Percentiles rank a stretch among this genome's conserved stretches.
phyloP scores from a whole-genome alignment of 2,797 vertebrate genomes.

The Salarias fasciatus region DNA sequence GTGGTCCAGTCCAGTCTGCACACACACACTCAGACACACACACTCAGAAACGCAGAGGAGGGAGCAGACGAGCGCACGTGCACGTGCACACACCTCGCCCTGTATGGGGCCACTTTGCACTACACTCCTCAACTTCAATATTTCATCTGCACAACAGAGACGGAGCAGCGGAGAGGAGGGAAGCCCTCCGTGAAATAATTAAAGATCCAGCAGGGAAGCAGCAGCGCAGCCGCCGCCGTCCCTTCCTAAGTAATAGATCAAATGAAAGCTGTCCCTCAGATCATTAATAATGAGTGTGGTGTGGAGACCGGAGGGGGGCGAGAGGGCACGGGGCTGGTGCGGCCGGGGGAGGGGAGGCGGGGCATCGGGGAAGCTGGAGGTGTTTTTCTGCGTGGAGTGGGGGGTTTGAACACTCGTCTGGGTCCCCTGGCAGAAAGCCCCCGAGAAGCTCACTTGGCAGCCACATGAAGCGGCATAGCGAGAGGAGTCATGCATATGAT shows the following conservation, averaged over 20 bases:
- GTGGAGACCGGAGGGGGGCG: constrained; percentile 65
- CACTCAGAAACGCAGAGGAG: neutral
- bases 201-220: constrained; percentile 82
- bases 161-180: constrained; percentile 72
- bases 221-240: constrained; percentile 76
- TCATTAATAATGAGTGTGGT: constrained; percentile 84
- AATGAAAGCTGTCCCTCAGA: constrained; percentile 85
- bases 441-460: constrained; percentile 74
- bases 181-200: constrained; percentile 83
- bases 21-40: constrained; percentile 14
- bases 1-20: too few relatives aligned
- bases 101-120: constrained; percentile 77
- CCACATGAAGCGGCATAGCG: constrained; percentile 74
- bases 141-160: constrained; percentile 85
- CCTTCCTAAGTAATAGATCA: constrained; percentile 85
- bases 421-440: constrained; percentile 68
- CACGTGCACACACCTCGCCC: constrained; percentile 46
- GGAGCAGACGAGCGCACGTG: too few relatives aligned
- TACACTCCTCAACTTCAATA: constrained; percentile 81
- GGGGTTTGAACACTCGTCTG: constrained; percentile 52
- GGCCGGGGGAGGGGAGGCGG: constrained; percentile 60
- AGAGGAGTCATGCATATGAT: constrained; percentile 79
- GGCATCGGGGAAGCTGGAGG: constrained; percentile 56
- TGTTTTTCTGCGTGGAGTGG: constrained; percentile 34
- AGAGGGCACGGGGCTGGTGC: constrained; percentile 68